Percentiles rank a stretch among this genome's conserved stretches.
Evolutionary conservation across 2,888 invertebrate species (phyloP).

Genomic region (Mythimna lalbum): DNA sequence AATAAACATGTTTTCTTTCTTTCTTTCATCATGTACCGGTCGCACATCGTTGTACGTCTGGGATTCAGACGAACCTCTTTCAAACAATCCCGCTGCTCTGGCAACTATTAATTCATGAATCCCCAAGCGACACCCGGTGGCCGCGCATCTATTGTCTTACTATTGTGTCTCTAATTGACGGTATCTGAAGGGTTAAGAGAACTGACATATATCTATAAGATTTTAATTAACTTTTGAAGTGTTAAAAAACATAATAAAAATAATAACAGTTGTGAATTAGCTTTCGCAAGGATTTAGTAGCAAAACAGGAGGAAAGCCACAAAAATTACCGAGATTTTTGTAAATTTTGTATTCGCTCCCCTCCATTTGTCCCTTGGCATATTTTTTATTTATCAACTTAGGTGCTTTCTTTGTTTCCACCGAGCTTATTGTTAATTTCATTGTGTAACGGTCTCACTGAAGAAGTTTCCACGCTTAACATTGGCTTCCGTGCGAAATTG

Average conservation of each 20-base stretch:
- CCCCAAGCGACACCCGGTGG: no score
- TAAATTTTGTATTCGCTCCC: slow-evolving; percentile 67
- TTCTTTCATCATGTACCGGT: no score
- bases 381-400: slow-evolving; percentile 80
- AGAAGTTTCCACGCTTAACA: slow-evolving; percentile 72
- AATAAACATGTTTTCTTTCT: no score
- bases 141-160: no score
- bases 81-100: no score
- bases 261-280: slow-evolving; percentile 27
- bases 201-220: no score
- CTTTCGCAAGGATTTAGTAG: slow-evolving; percentile 27
- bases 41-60: no score
- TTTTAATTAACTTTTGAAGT: not conserved
- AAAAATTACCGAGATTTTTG: slow-evolving; percentile 70
- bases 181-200: no score
- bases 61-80: no score
- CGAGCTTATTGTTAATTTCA: slow-evolving; percentile 79
- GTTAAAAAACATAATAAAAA: slow-evolving; percentile 1
- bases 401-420: slow-evolving; percentile 76
- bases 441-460: slow-evolving; percentile 73
- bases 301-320: slow-evolving; percentile 63
- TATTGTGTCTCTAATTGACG: no score
- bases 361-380: slow-evolving; percentile 77
- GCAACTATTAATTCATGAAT: no score
- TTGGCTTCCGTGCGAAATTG: slow-evolving; percentile 73